Percentiles rank a stretch among this genome's conserved stretches.
phyloP scores from a whole-genome alignment of 2,888 invertebrate species.

The Mamestra brassicae region DNA sequence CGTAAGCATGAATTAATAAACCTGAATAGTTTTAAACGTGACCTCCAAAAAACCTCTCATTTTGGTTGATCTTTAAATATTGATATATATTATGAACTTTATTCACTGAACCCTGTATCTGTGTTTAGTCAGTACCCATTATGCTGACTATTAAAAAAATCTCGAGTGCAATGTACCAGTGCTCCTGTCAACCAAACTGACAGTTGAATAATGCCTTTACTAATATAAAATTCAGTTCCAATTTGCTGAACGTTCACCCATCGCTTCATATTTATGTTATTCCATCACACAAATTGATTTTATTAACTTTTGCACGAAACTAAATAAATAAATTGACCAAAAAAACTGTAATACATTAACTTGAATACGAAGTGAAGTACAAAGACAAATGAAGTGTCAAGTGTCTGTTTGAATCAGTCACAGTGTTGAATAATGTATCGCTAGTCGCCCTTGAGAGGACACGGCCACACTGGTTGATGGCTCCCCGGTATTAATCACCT shows the following conservation, averaged over 20 bases:
- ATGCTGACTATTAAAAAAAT: background rate
- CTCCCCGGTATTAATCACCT: conserved; percentile 44
- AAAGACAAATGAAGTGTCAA: conserved; percentile 50
- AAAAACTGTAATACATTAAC: conserved; percentile 22
- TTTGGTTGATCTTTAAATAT: background rate
- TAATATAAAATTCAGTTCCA: conserved; percentile 10
- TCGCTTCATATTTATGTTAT: conserved; percentile 13
- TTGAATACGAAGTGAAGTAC: conserved; percentile 12
- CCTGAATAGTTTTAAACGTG: background rate
- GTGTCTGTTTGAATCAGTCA: conserved; percentile 42
- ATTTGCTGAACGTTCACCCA: conserved; percentile 15
- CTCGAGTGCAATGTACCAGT: background rate
- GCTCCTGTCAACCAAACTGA: background rate
- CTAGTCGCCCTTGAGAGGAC: conserved; percentile 37
- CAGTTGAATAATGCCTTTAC: background rate
- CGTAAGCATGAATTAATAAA: background rate
- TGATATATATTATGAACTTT: background rate
- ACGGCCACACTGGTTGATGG: conserved; percentile 45
- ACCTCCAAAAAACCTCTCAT: too few species aligned
- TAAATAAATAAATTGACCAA: conserved; percentile 33
- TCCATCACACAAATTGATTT: conserved; percentile 25
- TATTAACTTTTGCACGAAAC: background rate
- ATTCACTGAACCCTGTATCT: background rate
- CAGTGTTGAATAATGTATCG: conserved; percentile 50
- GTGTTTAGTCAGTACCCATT: background rate